Base-by-base conservation (phyloP, 2,888 invertebrate genomes). In the Agelastica alni region DNA sequence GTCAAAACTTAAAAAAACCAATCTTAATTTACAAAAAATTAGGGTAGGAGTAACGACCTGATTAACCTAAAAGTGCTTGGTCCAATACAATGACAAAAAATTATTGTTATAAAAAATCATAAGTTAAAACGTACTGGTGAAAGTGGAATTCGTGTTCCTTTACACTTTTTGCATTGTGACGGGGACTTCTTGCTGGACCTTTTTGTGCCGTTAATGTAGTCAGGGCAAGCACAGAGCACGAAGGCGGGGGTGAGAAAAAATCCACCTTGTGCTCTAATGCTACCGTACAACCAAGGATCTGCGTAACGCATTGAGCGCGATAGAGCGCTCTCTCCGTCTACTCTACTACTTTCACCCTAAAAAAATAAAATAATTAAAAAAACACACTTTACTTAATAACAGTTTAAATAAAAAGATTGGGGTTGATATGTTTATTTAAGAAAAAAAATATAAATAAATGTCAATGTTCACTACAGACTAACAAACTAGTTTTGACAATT, bases 231-330 rank as follows among this genome's bases (percentile, higher is more conserved):
- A 80, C 91, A 91, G 72, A 90, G 82, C 65, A 89, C 86, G 62
- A 90, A 85, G 55, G 88, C 85, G 54, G 86, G 85, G 42, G 85
- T 81, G 18, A 77, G 63, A 4, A 75, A 62, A 12, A 75, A 61
- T 6, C 72, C 64, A 62, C 73, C 67, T 26, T 61, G 79, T 75
- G 53, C 56, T 48, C 13, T 80, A 78, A 67, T 80, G 28, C 89
- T 89, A 66, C 91, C 89, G 71, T 92, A 91, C 10, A 91, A 81
- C 91, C 91, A 92, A 49, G 90, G 88, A 71, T 92, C 89, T 28
- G 89, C 88, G 78, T 89, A 89, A 74, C 88, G 86, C 90, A 91
- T 90, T 70, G 90, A 89, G 74, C 89, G 88, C 53, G 89, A 87
- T 46, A 91, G 75, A n/a, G 88, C 84, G 68, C 86, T 86, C 58